phyloP scores from a whole-genome alignment of 2,888 invertebrate species.

The Dyspetes luteomarginatus region DNA sequence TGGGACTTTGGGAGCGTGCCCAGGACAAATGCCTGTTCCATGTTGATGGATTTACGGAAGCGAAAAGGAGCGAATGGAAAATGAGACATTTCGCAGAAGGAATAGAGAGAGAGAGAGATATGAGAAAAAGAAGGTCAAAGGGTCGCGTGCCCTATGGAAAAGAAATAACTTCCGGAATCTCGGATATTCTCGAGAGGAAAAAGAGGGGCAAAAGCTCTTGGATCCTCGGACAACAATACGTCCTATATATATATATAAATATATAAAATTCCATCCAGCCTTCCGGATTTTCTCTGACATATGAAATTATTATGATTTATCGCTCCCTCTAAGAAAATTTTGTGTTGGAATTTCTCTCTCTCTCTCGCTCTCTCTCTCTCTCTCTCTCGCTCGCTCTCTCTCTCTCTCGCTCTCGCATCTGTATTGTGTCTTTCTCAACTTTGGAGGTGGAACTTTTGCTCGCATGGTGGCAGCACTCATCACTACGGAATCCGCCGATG shows the following conservation, averaged over 20 bases:
- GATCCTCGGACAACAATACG: neutral
- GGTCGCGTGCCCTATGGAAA: constrained; percentile 56
- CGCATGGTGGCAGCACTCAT: constrained; percentile 1
- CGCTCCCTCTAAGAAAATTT: neutral
- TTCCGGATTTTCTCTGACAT: constrained; percentile 20
- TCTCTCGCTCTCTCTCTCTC: neutral
- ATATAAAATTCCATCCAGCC: neutral
- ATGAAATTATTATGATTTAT: constrained; percentile 52
- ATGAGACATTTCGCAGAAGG: neutral
- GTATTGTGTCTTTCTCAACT: neutral
- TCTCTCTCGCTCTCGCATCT: neutral
- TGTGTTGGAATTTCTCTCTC: neutral
- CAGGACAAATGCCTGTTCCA: neutral
- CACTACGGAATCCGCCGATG: constrained; percentile 3
- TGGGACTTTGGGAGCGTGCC: constrained; percentile 30
- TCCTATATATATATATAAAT: neutral
- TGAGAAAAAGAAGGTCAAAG: constrained; percentile 23
- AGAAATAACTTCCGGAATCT: constrained; percentile 31
- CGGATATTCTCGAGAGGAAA: constrained; percentile 28
- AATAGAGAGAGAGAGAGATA: neutral
- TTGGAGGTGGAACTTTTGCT: neutral
- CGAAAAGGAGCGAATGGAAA: constrained; percentile 1
- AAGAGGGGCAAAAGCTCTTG: neutral
- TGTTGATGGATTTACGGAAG: constrained; percentile 24
- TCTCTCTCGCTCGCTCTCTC: neutral